Evolutionary conservation across 2,888 invertebrate species (phyloP).

Genomic region (Alloscopus bannaensis): DNA sequence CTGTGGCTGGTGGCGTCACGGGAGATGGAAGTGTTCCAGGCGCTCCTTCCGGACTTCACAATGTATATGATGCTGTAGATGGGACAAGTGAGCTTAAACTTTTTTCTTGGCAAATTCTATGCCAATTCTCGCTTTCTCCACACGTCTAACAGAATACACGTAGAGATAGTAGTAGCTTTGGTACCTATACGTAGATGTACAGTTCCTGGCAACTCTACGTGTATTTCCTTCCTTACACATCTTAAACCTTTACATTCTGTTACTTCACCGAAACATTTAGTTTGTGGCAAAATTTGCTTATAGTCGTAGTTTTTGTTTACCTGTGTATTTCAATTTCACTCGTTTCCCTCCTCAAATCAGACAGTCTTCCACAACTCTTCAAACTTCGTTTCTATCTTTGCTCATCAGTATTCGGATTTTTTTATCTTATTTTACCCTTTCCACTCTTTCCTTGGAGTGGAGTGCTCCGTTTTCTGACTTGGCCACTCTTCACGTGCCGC

Average conservation of each 20-base stretch:
- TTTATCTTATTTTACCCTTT: conserved; percentile 24
- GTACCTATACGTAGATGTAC: too few relatives aligned
- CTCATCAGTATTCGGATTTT: conserved; percentile 42
- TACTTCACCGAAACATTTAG: conserved; percentile 47
- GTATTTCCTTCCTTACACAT: too few relatives aligned
- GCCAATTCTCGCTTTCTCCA: conserved; percentile 2
- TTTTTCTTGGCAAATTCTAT: too few relatives aligned
- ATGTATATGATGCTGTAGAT: conserved; percentile 66
- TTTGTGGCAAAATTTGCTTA: conserved; percentile 42
- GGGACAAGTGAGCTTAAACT: conserved; percentile 66
- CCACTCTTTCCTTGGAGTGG: conserved; percentile 8
- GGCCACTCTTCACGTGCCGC: not conserved
- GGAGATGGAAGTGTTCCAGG: conserved; percentile 53
- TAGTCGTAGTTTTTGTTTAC: conserved; percentile 47
- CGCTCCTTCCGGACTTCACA: conserved; percentile 56
- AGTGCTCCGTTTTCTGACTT: conserved; percentile 12
- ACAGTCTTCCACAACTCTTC: conserved; percentile 36
- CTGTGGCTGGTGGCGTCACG: conserved; percentile 51
- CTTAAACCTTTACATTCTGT: too few relatives aligned
- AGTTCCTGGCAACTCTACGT: too few relatives aligned
- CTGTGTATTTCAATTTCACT: conserved; percentile 58
- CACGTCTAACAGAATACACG: too few relatives aligned
- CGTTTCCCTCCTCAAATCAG: conserved; percentile 46
- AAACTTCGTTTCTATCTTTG: conserved; percentile 31
- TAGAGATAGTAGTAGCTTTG: too few relatives aligned